Conservation (phyloP, 2,113 vertebrate species). For the Leptocoma aspasia region DNA sequence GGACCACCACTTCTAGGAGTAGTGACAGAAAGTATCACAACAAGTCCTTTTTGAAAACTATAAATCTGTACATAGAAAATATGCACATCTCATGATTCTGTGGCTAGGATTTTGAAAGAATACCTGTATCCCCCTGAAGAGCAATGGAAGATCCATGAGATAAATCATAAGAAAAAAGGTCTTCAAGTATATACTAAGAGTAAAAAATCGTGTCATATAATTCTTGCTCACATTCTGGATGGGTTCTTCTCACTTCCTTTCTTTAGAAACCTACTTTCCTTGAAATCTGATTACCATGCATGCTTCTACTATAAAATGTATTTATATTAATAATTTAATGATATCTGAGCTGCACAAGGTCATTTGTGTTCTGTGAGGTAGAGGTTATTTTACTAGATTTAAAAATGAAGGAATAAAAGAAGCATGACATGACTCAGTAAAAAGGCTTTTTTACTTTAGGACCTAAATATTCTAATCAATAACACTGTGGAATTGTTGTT, state of each 20-base stretch:
- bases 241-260: not conserved
- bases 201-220: not conserved
- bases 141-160: not conserved
- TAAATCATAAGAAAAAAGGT: not conserved
- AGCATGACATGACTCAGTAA: not conserved
- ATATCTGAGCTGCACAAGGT: not conserved
- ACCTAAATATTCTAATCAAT: not conserved
- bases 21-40: not conserved
- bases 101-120: not conserved
- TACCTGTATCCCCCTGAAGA: not conserved
- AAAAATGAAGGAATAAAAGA: not conserved
- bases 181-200: not conserved
- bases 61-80: not conserved
- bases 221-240: not conserved
- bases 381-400: not conserved
- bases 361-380: not conserved
- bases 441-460: not conserved
- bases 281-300: not conserved
- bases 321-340: not conserved
- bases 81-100: not conserved
- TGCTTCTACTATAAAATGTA: not conserved
- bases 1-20: not conserved
- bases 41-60: not conserved
- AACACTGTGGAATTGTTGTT: not conserved
- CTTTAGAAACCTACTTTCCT: not conserved